Conservation (phyloP, 1,140 invertebrate genomes). For the Drosophila erecta region DNA sequence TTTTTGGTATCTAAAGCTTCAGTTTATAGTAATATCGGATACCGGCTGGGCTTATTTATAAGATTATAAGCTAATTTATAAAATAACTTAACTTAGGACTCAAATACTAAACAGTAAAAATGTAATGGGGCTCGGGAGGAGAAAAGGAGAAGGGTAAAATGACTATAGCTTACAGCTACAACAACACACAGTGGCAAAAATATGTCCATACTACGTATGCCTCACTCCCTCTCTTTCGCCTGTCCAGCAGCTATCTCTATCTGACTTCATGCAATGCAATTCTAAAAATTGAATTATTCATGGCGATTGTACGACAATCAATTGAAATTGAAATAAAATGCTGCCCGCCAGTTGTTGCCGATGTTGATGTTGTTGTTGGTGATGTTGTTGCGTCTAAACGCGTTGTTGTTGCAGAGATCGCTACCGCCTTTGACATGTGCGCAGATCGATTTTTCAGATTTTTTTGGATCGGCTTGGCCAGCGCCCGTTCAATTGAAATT, state of each 20-base stretch:
- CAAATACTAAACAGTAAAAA: too few relatives aligned
- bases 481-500: slow-evolving; percentile 71
- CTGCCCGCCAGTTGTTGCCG: slow-evolving; percentile 64
- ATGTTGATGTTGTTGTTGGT: slow-evolving; percentile 19
- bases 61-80: too few relatives aligned
- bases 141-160: slow-evolving; percentile 14
- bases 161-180: slow-evolving; percentile 28
- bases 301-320: slow-evolving; percentile 82
- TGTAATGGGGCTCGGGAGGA: not conserved
- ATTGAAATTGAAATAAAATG: slow-evolving; percentile 83
- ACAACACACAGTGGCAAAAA: slow-evolving; percentile 41
- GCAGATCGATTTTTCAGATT: slow-evolving; percentile 65
- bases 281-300: slow-evolving; percentile 81
- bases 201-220: slow-evolving; percentile 60
- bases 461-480: slow-evolving; percentile 48
- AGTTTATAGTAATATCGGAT: not conserved
- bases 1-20: not conserved
- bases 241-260: slow-evolving; percentile 38
- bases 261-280: slow-evolving; percentile 68
- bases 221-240: slow-evolving; percentile 32
- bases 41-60: too few relatives aligned
- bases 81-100: too few relatives aligned
- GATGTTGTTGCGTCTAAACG: slow-evolving; percentile 21
- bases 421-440: slow-evolving; percentile 78
- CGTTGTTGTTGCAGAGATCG: slow-evolving; percentile 44